Base-by-base conservation (phyloP, 2,888 invertebrate genomes). In the Napeogenes inachia region DNA sequence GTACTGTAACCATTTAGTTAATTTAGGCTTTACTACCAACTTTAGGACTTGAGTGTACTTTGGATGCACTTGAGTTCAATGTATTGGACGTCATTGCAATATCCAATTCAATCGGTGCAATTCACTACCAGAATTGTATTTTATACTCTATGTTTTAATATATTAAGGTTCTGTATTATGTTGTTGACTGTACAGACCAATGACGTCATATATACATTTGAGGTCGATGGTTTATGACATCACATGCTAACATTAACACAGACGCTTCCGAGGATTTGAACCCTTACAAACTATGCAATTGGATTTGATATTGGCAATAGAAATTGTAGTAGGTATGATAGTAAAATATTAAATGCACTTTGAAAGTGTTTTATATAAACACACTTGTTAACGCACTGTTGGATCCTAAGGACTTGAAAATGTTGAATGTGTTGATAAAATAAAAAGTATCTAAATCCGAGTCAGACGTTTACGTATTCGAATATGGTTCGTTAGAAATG, bases 71-170 rank as follows among this genome's bases (percentile, higher is more conserved):
- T 65, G 66, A 70, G 62, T 68, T 64, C 58, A 60, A 64, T 60
- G 62, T 62, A 64, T 65, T 69, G 71, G 71, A 73, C 72, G 72
- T 73, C 72, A 73, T 60, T 63, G 67, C 62, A 58, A 65, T 65
- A 54, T 65, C 60, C 59, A 54, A 65, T 65, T 63, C 53, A 53
- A 61, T 65, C 50, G 55, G 57, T 63, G 65, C 63, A 46, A 57
- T 56, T 54, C 35, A 50, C 59, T 45, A 61, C 47, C 42, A 58
- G 56, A 57, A 30, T 4, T 53, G 45, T 45, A 63, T 46, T 60
- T 38, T 59, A 13, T 58, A 42, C 56, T 45, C 54, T 65, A 60
- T 56, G 38, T 4, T 8, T 42, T 33, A 53, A 13, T 21, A 21
- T 45, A 57, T 60, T 60, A 45, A 60, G 56, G n/a, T 3, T 13